Percentiles rank a stretch among this genome's conserved stretches.
These are phyloP conservation scores for Drosophila eohydei DNA, from an alignment of 2,888 invertebrate species.

Conservation along the genomic window DNA sequence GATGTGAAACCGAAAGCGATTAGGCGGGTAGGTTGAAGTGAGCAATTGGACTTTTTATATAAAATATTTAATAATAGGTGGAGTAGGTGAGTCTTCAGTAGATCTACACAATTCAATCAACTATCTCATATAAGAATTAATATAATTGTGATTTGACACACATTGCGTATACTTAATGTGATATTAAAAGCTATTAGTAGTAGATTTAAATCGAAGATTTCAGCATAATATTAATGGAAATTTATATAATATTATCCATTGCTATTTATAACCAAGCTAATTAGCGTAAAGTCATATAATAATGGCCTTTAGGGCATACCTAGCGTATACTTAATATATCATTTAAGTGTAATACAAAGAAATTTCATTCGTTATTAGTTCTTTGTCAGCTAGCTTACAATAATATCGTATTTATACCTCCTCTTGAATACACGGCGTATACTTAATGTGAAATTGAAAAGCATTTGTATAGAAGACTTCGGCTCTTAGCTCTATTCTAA, in stretches of 20 bases:
- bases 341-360: background rate
- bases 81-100: background rate
- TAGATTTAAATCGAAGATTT: background rate
- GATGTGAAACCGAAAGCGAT: background rate
- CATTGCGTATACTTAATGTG: slow-evolving; percentile 33
- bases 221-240: background rate
- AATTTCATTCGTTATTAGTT: no score
- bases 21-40: background rate
- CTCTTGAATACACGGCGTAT: slow-evolving; percentile 14
- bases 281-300: no score
- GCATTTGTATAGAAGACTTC: background rate
- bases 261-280: no score
- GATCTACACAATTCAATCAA: background rate
- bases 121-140: background rate
- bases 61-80: background rate
- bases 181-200: background rate
- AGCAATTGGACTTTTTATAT: no score
- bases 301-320: no score
- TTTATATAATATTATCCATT: background rate
- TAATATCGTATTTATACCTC: no score
- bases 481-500: background rate
- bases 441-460: background rate
- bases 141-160: background rate
- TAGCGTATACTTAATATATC: background rate
- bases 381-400: no score